Percentiles rank a stretch among this genome's conserved stretches.
These are phyloP conservation scores for Caranx melampygus DNA, from an alignment of 2,113 vertebrate species.

Conservation along the genomic window DNA sequence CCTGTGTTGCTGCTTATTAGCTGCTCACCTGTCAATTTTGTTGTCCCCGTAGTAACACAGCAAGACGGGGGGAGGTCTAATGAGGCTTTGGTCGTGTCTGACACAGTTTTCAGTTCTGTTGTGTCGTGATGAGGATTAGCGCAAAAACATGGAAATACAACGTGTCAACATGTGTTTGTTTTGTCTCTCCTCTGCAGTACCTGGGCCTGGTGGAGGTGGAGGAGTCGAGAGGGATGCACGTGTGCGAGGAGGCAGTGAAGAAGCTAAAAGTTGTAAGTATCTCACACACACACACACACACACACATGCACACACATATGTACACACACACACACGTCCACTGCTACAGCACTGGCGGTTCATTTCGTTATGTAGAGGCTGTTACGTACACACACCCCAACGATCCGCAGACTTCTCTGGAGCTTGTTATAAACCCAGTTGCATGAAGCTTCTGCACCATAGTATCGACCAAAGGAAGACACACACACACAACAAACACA, in stretches of 20 bases:
- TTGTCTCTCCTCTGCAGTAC: slow-evolving; percentile 81
- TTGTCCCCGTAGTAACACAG: background rate
- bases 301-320: slow-evolving; percentile 6
- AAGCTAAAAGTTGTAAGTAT: slow-evolving; percentile 91
- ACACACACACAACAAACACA: slow-evolving; percentile 13
- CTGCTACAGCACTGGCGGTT: slow-evolving; percentile 20
- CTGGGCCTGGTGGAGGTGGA: slow-evolving; percentile 93
- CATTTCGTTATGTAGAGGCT: slow-evolving; percentile 15
- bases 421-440: slow-evolving; percentile 44
- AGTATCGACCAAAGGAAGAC: slow-evolving; percentile 24
- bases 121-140: background rate
- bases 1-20: slow-evolving; percentile 2
- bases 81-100: slow-evolving; percentile 1
- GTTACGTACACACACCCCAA: slow-evolving; percentile 26
- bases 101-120: background rate
- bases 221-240: slow-evolving; percentile 95
- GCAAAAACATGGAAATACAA: background rate
- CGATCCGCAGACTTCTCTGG: slow-evolving; percentile 15
- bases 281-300: slow-evolving; percentile 4
- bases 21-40: slow-evolving; percentile 1
- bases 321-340: slow-evolving; percentile 5
- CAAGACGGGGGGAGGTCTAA: background rate
- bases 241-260: slow-evolving; percentile 94
- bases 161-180: background rate
- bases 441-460: background rate